Base-by-base conservation (phyloP, 2,797 vertebrate genomes). In the Rhadinocentrus ornatus region DNA sequence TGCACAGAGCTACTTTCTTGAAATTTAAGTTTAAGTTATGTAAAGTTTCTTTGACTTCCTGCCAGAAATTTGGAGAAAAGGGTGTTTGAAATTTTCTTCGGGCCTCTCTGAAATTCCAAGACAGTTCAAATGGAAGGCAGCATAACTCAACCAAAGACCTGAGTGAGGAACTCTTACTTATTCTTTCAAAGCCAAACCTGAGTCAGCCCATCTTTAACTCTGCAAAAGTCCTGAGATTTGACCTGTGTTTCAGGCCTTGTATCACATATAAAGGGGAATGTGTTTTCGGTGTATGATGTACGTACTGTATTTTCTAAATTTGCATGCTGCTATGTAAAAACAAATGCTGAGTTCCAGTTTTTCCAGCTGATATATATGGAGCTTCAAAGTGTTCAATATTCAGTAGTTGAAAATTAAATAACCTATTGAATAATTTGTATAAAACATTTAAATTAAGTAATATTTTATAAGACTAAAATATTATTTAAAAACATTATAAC, bases 201-300 rank as follows among this genome's bases (percentile, higher is more conserved):
- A 90, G 89, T 83, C 74, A 85, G 86, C 79, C 66, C 9, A 32
- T 80, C 80, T 78, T 79, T 79, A 84, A 87, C 83, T 78, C 87
- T 86, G 85, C 84, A 75, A 83, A 89, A 92, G 90, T 88, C 92
- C 92, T 93, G 91, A 93, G 92, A 86, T 88, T 57, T 53, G 81
- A 81, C 89, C 91, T 80, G 71, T 7, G 13, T 35, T 41, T 70
- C 58, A 78, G 88, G 84, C 90, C 86, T 32, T 39, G 61, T 65
- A 35, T 90, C 89, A 91, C 89, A 91, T 88, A 83, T 80, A 75
- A 82, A 75, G 84, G 88, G 88, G 85, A 84, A 89, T 70, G 74
- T 82, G 44, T 81, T 63, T 62, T 67, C 15, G 62, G 53, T 73
- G 52, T 53, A 15, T 58, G 46, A 31, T 31, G 29, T 31, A 31